Conservation (phyloP, 2,888 invertebrate genomes). For the Agrotis clavis region DNA sequence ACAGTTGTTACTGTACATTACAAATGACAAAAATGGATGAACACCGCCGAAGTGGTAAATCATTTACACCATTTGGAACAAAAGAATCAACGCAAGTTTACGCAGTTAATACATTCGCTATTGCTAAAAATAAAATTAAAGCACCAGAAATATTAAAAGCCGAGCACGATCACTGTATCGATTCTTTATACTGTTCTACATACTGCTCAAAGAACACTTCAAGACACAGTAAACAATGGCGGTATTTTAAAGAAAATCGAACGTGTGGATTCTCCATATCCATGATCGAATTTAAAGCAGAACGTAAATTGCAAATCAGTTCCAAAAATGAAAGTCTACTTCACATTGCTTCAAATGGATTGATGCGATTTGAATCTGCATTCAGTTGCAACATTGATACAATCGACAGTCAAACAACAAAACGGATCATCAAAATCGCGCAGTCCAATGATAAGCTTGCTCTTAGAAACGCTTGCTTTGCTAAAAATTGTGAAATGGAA, state of each 20-base stretch:
- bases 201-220: constrained; percentile 9
- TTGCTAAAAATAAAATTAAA: constrained; percentile 12
- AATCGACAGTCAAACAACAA: neutral
- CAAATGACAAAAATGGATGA: constrained; percentile 30
- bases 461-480: constrained; percentile 1
- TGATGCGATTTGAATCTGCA: constrained; percentile 44
- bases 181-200: constrained; percentile 8
- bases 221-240: constrained; percentile 26
- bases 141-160: constrained; percentile 27
- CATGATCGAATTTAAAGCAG: constrained; percentile 34
- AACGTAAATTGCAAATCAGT: constrained; percentile 24
- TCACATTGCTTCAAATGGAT: constrained; percentile 26
- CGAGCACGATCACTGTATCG: constrained; percentile 3
- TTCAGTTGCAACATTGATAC: constrained; percentile 31
- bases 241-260: constrained; percentile 22
- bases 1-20: constrained; percentile 22
- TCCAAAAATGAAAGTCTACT: constrained; percentile 18
- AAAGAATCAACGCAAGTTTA: constrained; percentile 27
- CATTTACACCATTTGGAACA: constrained; percentile 13
- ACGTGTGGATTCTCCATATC: constrained; percentile 40
- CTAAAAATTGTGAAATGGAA: constrained; percentile 14
- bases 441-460: constrained; percentile 17
- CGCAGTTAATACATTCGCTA: constrained; percentile 33
- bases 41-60: constrained; percentile 12
- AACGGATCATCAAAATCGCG: constrained; percentile 4